Percentiles rank a stretch among this genome's conserved stretches.
Conservation (phyloP, 2,797 vertebrate genomes). For the Epinephelus awoara region DNA sequence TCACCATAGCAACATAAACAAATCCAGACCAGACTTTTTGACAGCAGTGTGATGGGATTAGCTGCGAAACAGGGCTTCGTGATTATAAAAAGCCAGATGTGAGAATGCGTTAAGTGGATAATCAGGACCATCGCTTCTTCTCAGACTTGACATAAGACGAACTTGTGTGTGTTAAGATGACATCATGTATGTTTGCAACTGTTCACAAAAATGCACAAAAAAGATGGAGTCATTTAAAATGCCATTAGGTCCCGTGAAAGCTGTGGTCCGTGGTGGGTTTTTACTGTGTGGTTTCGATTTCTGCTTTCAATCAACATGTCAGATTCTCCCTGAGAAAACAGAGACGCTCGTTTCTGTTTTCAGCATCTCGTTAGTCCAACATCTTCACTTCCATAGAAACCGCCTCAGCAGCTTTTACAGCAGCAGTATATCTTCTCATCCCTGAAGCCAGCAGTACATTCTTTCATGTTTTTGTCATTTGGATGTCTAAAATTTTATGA, state of each 20-base stretch:
- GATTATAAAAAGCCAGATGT: conserved; percentile 25
- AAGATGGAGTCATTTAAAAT: conserved; percentile 1
- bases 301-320: conserved; percentile 39
- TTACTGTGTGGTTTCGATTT: conserved; percentile 32
- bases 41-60: conserved; percentile 2
- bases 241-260: not conserved
- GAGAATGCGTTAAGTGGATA: not conserved
- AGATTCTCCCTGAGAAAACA: conserved; percentile 39
- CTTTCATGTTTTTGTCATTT: conserved; percentile 45
- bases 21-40: conserved; percentile 7
- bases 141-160: not conserved
- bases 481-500: conserved; percentile 27
- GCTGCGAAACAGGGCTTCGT: not conserved
- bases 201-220: not conserved
- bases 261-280: not conserved
- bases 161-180: not conserved
- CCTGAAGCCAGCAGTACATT: conserved; percentile 29
- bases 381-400: conserved; percentile 1
- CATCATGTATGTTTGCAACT: not conserved
- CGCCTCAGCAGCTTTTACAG: conserved; percentile 9
- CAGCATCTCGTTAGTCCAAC: not conserved
- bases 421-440: conserved; percentile 4
- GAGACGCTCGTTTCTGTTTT: not conserved
- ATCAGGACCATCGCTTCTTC: conserved; percentile 24
- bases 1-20: conserved; percentile 60